phyloP scores from a whole-genome alignment of 1,140 invertebrate genomes.

The Bombus superbus region DNA sequence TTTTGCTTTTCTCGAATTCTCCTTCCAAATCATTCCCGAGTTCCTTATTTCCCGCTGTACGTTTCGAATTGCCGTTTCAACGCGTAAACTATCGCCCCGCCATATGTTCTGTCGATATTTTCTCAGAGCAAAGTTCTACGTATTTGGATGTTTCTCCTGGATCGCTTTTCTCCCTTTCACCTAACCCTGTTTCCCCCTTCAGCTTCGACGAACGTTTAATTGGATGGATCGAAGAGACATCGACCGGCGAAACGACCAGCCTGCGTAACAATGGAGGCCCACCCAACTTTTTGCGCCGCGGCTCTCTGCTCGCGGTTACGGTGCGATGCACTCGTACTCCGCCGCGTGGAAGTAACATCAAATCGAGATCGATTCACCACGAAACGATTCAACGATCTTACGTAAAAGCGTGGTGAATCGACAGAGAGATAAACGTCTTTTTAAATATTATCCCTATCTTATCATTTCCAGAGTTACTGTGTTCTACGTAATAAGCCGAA shows the following conservation, averaged over 20 bases:
- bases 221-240: constrained; percentile 59
- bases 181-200: not conserved
- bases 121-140: not conserved
- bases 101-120: not conserved
- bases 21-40: not conserved
- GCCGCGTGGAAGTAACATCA: not conserved
- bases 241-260: constrained; percentile 32
- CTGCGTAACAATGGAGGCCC: constrained; percentile 47
- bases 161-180: constrained; percentile 1
- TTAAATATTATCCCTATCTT: not conserved
- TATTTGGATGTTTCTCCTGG: not conserved
- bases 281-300: constrained; percentile 44
- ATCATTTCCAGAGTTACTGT: too few species aligned
- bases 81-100: not conserved
- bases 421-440: not conserved
- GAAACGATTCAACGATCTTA: not conserved
- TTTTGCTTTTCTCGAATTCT: not conserved
- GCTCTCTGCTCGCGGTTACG: not conserved
- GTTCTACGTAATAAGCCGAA: too few species aligned
- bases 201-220: constrained; percentile 51
- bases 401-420: not conserved
- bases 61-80: not conserved
- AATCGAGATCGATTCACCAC: not conserved
- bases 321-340: constrained; percentile 21
- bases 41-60: not conserved